Conservation (phyloP, 2,113 vertebrate species). For the Zosterops borbonicus region DNA sequence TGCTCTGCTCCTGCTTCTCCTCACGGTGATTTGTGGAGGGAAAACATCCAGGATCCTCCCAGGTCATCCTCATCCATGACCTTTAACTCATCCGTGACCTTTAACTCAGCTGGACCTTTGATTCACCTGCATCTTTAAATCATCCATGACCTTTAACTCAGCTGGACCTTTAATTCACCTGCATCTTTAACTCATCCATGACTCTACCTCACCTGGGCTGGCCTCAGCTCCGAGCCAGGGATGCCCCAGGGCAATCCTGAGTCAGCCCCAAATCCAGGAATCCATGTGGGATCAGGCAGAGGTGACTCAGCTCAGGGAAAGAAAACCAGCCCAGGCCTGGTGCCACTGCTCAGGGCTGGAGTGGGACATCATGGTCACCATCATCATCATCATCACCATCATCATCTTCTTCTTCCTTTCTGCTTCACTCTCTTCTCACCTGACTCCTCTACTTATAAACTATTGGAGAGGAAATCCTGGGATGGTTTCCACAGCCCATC, state of each 20-base stretch:
- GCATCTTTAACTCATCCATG: too few species aligned
- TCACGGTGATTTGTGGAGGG: background rate
- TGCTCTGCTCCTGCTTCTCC: background rate
- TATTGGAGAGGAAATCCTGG: background rate
- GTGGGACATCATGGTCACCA: background rate
- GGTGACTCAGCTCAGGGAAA: background rate
- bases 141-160: too few species aligned
- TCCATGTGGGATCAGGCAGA: rapidly evolving
- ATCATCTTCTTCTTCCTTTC: background rate
- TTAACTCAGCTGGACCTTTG: background rate
- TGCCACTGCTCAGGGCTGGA: background rate
- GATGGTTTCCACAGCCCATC: background rate
- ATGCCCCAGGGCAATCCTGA: background rate
- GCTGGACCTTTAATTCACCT: too few species aligned
- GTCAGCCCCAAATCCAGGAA: background rate
- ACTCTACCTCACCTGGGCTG: background rate
- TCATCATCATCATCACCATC: background rate
- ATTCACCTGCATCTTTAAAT: too few species aligned
- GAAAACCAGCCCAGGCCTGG: background rate
- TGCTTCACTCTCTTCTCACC: background rate
- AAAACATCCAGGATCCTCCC: background rate
- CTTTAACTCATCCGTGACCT: too few species aligned
- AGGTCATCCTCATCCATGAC: background rate
- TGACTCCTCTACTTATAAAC: background rate
- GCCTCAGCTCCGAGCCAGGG: background rate